Percentiles rank a stretch among this genome's conserved stretches.
Conservation (phyloP, 1,140 invertebrate genomes). For the Eciton burchellii region DNA sequence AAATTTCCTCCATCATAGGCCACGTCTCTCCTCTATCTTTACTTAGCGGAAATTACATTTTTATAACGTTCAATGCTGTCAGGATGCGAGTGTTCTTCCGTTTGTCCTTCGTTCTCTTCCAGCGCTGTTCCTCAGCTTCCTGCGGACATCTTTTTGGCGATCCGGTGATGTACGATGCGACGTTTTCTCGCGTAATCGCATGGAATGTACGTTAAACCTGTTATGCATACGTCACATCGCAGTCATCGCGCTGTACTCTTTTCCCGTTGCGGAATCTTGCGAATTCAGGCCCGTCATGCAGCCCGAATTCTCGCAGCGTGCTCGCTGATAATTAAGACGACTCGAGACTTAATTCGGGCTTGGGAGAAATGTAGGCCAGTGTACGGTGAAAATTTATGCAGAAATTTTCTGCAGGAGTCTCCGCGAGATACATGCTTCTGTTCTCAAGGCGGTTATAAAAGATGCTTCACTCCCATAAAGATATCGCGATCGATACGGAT, state of each 20-base stretch:
- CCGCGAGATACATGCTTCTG: neutral
- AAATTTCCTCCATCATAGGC: neutral
- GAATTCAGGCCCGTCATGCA: constrained; percentile 10
- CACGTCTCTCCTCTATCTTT: neutral
- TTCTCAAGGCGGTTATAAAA: neutral
- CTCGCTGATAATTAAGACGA: neutral
- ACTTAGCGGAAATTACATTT: neutral
- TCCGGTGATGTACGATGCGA: neutral
- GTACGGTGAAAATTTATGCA: neutral
- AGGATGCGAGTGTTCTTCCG: too few relatives aligned
- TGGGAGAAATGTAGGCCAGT: neutral
- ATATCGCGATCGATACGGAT: neutral
- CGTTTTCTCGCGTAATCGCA: neutral
- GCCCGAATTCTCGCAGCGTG: neutral
- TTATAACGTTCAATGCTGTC: neutral
- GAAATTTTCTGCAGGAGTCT: neutral
- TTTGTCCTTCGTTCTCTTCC: too few relatives aligned
- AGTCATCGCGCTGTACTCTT: constrained; percentile 4
- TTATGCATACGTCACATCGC: constrained; percentile 15
- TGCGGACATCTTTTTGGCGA: neutral
- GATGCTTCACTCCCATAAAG: neutral
- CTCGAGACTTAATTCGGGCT: neutral
- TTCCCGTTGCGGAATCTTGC: neutral
- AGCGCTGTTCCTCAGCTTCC: too few relatives aligned
- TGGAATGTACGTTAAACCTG: neutral